These are phyloP conservation scores for Anguilla anguilla DNA, from an alignment of 2,797 vertebrate genomes.

Conservation along the genomic window DNA sequence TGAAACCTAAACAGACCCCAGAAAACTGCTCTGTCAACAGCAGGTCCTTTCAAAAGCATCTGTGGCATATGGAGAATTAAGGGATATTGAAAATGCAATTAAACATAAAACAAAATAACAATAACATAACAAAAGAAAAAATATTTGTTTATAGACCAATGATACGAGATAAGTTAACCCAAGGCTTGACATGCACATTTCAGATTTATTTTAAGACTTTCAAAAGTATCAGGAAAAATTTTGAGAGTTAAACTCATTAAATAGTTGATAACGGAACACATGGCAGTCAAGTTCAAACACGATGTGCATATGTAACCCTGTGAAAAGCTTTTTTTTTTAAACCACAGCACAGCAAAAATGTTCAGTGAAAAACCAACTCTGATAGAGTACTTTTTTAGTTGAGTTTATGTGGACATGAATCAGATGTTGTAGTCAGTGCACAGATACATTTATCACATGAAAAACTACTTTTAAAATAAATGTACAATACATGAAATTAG, in stretches of 20 bases:
- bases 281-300: conserved; percentile 8
- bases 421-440: neutral
- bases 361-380: neutral
- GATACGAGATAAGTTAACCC: neutral
- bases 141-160: neutral
- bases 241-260: neutral
- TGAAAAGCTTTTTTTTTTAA: neutral
- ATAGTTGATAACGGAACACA: neutral
- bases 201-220: neutral
- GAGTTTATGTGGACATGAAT: neutral
- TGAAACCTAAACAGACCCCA: conserved; percentile 42
- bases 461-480: neutral
- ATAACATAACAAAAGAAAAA: neutral
- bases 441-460: neutral
- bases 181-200: neutral
- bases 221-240: neutral
- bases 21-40: conserved; percentile 29
- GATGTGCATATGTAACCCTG: neutral
- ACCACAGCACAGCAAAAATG: neutral
- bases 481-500: neutral
- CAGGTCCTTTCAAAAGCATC: conserved; percentile 39
- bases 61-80: conserved; percentile 4
- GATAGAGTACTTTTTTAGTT: neutral
- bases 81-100: neutral
- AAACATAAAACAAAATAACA: conserved; percentile 9